A percentile compares a stretch with the other conserved stretches of the same genome.
phyloP scores from a whole-genome alignment of 2,113 vertebrate species.

The Pluvianellus socialis region DNA sequence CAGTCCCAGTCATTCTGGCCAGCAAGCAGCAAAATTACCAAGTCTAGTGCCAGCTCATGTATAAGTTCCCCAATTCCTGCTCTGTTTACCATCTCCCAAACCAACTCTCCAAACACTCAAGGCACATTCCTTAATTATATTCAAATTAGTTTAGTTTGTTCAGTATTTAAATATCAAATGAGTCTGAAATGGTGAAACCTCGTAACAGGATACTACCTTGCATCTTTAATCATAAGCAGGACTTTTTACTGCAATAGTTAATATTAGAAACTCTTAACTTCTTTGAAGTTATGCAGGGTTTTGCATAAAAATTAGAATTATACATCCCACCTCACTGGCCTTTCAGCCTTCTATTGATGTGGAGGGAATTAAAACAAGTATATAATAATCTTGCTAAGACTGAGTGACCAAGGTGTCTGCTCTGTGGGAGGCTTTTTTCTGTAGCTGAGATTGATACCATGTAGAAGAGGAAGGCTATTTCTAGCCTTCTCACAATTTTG shows the following conservation, averaged over 20 bases:
- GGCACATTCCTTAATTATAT: background rate
- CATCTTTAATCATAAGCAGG: background rate
- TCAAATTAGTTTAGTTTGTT: background rate
- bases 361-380: background rate
- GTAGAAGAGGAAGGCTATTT: background rate
- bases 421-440: background rate
- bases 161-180: background rate
- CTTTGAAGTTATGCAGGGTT: background rate
- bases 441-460: background rate
- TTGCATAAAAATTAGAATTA: background rate
- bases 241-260: background rate
- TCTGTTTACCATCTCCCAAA: background rate
- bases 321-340: background rate
- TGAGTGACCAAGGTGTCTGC: background rate
- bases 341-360: background rate
- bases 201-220: background rate
- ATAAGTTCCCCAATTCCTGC: background rate
- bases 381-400: background rate
- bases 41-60: accelerated
- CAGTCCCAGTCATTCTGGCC: background rate
- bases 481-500: background rate
- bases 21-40: background rate
- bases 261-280: background rate
- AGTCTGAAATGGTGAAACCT: background rate
- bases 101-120: background rate